Evolutionary conservation across 2,113 vertebrate species (phyloP).

Genomic region (Pedionomus torquatus): DNA sequence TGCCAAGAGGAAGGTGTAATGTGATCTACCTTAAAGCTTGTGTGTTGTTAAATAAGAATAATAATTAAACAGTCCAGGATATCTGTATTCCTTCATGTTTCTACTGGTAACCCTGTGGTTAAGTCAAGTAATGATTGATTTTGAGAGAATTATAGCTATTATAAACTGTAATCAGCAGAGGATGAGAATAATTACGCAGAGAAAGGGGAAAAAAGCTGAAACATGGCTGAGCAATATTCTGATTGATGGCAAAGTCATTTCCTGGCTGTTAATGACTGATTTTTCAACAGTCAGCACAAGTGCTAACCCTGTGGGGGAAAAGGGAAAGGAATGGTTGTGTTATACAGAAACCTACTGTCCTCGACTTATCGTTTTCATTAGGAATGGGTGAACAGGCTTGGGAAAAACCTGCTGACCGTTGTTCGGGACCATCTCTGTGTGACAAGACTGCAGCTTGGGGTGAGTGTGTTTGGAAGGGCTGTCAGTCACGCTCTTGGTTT

Average conservation of each 20-base stretch:
- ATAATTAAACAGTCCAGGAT: constrained; percentile 50
- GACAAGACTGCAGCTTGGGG: background rate
- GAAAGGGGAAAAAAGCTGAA: constrained; percentile 67
- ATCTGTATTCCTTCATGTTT: constrained; percentile 67
- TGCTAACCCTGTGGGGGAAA: constrained; percentile 45
- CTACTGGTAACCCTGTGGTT: constrained; percentile 69
- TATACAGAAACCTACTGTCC: constrained; percentile 64
- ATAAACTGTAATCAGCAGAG: constrained; percentile 79
- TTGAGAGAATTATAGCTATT: constrained; percentile 81
- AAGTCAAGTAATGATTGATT: constrained; percentile 78
- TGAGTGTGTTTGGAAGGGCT: background rate
- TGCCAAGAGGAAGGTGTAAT: background rate
- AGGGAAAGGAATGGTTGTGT: constrained; percentile 25
- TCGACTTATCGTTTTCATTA: constrained; percentile 22
- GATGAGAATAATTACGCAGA: constrained; percentile 79
- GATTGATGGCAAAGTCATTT: constrained; percentile 83
- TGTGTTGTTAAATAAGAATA: constrained; percentile 17
- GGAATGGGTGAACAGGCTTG: background rate
- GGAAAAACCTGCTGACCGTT: background rate
- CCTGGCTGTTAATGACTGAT: constrained; percentile 79
- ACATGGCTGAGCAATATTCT: constrained; percentile 77
- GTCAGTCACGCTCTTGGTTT: background rate
- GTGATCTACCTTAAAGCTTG: background rate
- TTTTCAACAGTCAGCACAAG: constrained; percentile 78
- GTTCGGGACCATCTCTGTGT: background rate